A percentile compares a stretch with the other conserved stretches of the same genome.
Evolutionary conservation across 2,888 invertebrate genomes (phyloP).

Genomic region (Corythucha ciliata): DNA sequence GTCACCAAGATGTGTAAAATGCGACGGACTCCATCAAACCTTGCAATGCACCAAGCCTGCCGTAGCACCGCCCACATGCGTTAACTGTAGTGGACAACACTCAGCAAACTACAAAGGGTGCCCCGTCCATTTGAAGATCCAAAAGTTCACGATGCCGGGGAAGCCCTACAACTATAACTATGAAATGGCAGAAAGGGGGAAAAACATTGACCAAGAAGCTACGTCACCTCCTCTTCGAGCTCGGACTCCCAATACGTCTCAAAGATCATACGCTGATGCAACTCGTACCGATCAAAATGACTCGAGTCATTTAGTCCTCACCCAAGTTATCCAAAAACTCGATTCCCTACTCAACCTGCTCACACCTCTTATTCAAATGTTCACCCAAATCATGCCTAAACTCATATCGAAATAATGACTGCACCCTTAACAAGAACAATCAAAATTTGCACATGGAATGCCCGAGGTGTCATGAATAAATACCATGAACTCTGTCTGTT

Average conservation of each 20-base stretch:
- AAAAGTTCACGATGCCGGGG: not conserved
- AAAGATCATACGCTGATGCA: no score
- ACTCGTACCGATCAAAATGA: not conserved
- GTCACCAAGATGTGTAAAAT: conserved; percentile 12
- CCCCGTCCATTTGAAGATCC: not conserved
- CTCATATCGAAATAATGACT: conserved; percentile 4
- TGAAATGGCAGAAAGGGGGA: no score
- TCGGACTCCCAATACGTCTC: no score
- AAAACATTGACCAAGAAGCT: no score
- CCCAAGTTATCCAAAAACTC: conserved; percentile 14
- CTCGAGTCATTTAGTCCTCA: not conserved
- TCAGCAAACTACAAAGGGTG: conserved; percentile 14
- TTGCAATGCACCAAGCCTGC: not conserved
- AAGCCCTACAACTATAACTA: no score
- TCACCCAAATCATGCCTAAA: conserved; percentile 11
- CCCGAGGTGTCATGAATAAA: conserved; percentile 6
- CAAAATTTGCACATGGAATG: conserved; percentile 14
- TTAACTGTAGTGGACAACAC: conserved; percentile 2
- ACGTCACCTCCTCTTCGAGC: no score
- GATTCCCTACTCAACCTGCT: conserved; percentile 12
- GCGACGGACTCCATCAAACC: conserved; percentile 8
- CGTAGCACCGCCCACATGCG: not conserved
- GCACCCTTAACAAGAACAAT: not conserved
- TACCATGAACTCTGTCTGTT: conserved; percentile 7
- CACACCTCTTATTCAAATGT: conserved; percentile 15